Evolutionary conservation across 2,797 vertebrate species (phyloP), one percentile per base, ranked within the genome.

Genomic region (Sebastes minor): DNA sequence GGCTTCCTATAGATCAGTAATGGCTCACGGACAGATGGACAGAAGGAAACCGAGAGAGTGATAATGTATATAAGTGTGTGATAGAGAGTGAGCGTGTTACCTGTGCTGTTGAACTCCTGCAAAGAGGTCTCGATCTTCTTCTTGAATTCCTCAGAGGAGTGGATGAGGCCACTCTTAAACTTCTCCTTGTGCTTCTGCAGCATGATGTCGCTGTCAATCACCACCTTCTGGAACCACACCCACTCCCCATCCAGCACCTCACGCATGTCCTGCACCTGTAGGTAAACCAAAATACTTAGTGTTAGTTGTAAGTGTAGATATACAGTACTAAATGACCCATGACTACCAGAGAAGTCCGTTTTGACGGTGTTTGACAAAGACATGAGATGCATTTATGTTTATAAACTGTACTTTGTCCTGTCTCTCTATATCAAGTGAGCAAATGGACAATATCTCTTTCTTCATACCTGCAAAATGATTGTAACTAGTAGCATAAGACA

Each of bases 131-230:
- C 92, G 16, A 94, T 93, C 81, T 96, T 97, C 86, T 95, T 97
- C 81, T 95, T 97, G 77, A 98, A 95, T 71, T 98, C 96, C 16
- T 97, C 96, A 0, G 96, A 93, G 0, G 95, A 95, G 70, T 92
- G 80, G 33, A 97, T 81, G 2, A 98, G 93, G 69, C 89, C 71
- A 0, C 90, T 96, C 92, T 95, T 97, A 89, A 98, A 97, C 66
- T 93, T 96, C 35, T 97, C 96, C 82, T 97, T 97, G 84, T 96
- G 83, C 23, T 93, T 96, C 82, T 96, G 95, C 70, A 98, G 93
- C 92, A 94, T 95, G 42, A 83, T 63, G 6, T 96, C 93, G 18
- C 96, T 95, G 86, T 97, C 97, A 56, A 95, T 83, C 76, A 98
- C 61, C 27, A 95, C 94, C 86, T 96, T 95, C 82, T 97, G 97